phyloP scores from a whole-genome alignment of 2,888 invertebrate genomes.

The Eupithecia inturbata region DNA sequence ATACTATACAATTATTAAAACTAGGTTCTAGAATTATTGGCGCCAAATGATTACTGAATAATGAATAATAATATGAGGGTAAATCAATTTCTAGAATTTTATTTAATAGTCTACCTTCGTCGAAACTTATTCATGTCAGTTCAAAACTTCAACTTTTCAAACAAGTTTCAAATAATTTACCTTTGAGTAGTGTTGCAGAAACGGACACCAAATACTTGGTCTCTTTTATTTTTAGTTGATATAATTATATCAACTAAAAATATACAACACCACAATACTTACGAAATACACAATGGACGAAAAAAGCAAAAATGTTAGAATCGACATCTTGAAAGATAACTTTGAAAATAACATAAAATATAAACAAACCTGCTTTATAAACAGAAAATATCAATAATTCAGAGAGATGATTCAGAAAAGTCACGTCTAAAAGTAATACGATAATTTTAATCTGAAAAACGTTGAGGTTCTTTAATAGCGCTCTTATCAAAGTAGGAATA shows the following conservation, averaged over 20 bases:
- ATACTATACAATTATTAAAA: not conserved
- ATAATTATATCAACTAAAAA: conserved; percentile 3
- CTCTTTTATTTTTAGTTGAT: not conserved
- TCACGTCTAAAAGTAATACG: conserved; percentile 58
- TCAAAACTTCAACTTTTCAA: not conserved
- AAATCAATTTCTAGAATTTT: not conserved
- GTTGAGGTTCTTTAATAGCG: conserved; percentile 38
- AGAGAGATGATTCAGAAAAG: conserved; percentile 49
- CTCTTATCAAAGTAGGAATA: conserved; percentile 19
- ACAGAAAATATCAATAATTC: conserved; percentile 42
- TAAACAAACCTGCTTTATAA: conserved; percentile 47
- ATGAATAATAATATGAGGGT: not conserved
- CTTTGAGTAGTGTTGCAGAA: not conserved
- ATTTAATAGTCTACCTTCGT: not conserved
- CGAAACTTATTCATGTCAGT: not conserved
- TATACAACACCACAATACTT: conserved; percentile 50
- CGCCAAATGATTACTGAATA: not conserved
- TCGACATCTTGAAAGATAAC: conserved; percentile 50
- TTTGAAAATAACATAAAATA: conserved; percentile 34
- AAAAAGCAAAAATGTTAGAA: conserved; percentile 49
- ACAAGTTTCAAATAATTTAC: conserved; percentile 8
- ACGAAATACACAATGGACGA: conserved; percentile 51
- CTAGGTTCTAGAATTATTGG: not conserved
- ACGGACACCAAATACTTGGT: conserved; percentile 15
- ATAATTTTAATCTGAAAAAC: conserved; percentile 52